phyloP scores from a whole-genome alignment of 2,888 invertebrate genomes.

The Cheilosia impressa region DNA sequence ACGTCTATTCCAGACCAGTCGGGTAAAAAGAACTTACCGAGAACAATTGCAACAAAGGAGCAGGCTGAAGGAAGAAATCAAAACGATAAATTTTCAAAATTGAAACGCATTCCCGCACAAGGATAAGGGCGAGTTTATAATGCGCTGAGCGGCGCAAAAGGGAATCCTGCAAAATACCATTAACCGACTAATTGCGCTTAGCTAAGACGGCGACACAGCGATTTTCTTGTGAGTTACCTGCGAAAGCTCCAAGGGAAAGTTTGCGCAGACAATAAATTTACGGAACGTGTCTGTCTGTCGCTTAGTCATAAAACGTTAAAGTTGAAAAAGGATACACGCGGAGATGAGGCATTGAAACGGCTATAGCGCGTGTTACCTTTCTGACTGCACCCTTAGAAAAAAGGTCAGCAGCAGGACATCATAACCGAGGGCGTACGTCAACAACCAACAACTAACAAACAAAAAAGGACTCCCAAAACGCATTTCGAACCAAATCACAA shows the following conservation, averaged over 20 bases:
- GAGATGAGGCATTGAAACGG: constrained; percentile 69
- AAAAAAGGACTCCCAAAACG: constrained; percentile 47
- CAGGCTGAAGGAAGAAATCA: constrained; percentile 64
- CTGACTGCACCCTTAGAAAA: constrained; percentile 48
- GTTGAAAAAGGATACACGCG: constrained; percentile 42
- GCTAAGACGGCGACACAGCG: constrained; percentile 55
- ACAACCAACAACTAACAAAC: neutral
- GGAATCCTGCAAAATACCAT: constrained; percentile 65
- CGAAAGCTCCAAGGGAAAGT: constrained; percentile 27
- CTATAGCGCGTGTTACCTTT: constrained; percentile 70
- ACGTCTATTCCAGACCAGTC: constrained; percentile 31
- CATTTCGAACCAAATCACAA: constrained; percentile 41
- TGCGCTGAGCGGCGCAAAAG: neutral
- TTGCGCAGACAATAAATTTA: constrained; percentile 59
- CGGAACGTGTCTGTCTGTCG: constrained; percentile 50
- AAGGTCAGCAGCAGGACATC: constrained; percentile 31
- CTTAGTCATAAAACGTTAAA: constrained; percentile 56
- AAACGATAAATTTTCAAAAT: constrained; percentile 74
- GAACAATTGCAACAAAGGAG: constrained; percentile 49
- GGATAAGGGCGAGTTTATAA: constrained; percentile 62
- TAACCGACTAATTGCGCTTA: constrained; percentile 71
- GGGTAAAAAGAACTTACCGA: constrained; percentile 28
- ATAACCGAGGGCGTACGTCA: constrained; percentile 19
- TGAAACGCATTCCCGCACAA: constrained; percentile 62
- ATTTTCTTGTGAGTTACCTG: constrained; percentile 47